phyloP scores from a whole-genome alignment of 2,888 invertebrate species.

The Brachycybe producta region DNA sequence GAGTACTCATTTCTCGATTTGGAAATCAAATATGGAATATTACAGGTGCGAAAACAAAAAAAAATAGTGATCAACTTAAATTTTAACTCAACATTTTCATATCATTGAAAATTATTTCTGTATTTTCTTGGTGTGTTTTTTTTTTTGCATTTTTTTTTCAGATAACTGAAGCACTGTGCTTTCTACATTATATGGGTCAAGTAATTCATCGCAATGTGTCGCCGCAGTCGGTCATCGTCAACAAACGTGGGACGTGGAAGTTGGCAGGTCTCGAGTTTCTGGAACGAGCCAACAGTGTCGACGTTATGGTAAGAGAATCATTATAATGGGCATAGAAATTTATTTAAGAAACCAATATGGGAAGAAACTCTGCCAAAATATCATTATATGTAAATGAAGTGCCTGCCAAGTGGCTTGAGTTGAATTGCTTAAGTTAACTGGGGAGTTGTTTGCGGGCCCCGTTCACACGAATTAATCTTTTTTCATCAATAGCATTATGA shows the following conservation, averaged over 20 bases:
- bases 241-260: slow-evolving; percentile 90
- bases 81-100: slow-evolving; percentile 13
- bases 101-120: slow-evolving; percentile 8
- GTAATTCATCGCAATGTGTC: slow-evolving; percentile 89
- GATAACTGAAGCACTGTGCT: slow-evolving; percentile 88
- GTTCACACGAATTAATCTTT: no score
- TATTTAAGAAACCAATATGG: not conserved
- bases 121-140: slow-evolving; percentile 5
- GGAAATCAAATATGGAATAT: slow-evolving; percentile 81
- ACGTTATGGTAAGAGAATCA: slow-evolving; percentile 24
- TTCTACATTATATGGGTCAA: slow-evolving; percentile 75
- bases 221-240: slow-evolving; percentile 81
- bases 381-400: no score
- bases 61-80: not conserved
- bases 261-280: slow-evolving; percentile 85
- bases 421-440: no score
- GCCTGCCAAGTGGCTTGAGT: no score
- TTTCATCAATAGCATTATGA: no score
- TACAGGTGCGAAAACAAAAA: slow-evolving; percentile 78
- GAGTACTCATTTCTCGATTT: slow-evolving; percentile 82
- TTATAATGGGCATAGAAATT: not conserved
- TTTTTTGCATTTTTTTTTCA: slow-evolving; percentile 31
- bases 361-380: no score
- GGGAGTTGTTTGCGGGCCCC: no score
- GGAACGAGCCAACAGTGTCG: slow-evolving; percentile 46